phyloP scores from a whole-genome alignment of 2,113 vertebrate genomes.

The Notothenia coriiceps region DNA sequence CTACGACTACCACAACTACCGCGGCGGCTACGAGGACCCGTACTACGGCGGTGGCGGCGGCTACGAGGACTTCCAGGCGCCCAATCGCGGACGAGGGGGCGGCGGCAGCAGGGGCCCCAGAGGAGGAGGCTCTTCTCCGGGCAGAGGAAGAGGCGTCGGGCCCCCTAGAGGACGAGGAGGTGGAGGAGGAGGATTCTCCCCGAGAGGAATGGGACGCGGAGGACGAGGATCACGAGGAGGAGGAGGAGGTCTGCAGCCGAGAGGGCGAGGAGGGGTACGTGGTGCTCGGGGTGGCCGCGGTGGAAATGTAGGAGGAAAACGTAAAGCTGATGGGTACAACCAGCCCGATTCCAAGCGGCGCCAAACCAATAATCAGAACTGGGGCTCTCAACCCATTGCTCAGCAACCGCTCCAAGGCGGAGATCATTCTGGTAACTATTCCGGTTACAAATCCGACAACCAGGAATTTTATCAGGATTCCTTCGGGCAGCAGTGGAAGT shows the following conservation, averaged over 20 bases:
- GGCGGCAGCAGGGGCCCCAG: slow-evolving; percentile 85
- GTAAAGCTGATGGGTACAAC: slow-evolving; percentile 99
- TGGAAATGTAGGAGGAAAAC: slow-evolving; percentile 99
- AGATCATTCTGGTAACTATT: slow-evolving; percentile 98
- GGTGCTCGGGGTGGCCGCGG: slow-evolving; percentile 98
- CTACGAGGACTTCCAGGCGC: slow-evolving; percentile 97
- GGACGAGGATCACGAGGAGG: slow-evolving; percentile 95
- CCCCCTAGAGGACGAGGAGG: slow-evolving; percentile 93
- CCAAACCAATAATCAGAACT: slow-evolving; percentile 99
- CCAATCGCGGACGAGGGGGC: slow-evolving; percentile 92
- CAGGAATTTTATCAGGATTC: slow-evolving; percentile 99
- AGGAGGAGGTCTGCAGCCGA: slow-evolving; percentile 95
- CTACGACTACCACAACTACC: slow-evolving; percentile 98
- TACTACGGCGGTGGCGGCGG: slow-evolving; percentile 87
- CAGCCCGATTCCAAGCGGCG: slow-evolving; percentile 99
- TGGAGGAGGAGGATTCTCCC: slow-evolving; percentile 90
- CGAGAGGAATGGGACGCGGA: slow-evolving; percentile 93
- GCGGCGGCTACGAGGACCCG: slow-evolving; percentile 98
- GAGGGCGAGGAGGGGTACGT: slow-evolving; percentile 99
- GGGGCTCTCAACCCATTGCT: slow-evolving; percentile 99
- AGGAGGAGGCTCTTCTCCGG: slow-evolving; percentile 92
- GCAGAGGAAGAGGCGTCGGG: slow-evolving; percentile 90
- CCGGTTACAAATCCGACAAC: slow-evolving; percentile 98
- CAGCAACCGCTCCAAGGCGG: slow-evolving; percentile 99
- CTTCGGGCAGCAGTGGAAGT: slow-evolving; percentile 99